phyloP scores from a whole-genome alignment of 2,888 invertebrate genomes.

The Tenthredo scrophulariae region DNA sequence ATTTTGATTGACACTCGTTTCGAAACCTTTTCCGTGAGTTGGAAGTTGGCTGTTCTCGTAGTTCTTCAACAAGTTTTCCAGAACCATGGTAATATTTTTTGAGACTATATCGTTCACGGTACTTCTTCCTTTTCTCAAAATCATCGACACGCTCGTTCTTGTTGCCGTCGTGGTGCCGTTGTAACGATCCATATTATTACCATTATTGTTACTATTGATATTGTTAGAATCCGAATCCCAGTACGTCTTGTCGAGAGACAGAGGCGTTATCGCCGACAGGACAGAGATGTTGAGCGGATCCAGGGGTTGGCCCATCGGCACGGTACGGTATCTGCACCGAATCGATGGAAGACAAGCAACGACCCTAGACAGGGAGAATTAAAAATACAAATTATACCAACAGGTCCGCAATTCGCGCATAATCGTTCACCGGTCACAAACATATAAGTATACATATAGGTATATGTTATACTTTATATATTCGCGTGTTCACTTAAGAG shows the following conservation, averaged over 20 bases:
- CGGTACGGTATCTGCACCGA: slow-evolving; percentile 37
- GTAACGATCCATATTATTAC: slow-evolving; percentile 51
- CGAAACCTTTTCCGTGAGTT: slow-evolving; percentile 92
- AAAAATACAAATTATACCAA: background rate
- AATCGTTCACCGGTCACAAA: background rate
- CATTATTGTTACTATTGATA: background rate
- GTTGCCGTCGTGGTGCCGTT: slow-evolving; percentile 27
- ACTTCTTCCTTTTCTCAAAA: slow-evolving; percentile 77
- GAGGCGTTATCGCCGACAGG: slow-evolving; percentile 27
- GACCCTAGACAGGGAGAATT: background rate
- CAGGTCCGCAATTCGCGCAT: background rate
- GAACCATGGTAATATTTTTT: slow-evolving; percentile 90
- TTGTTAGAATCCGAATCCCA: slow-evolving; percentile 56
- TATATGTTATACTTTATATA: background rate
- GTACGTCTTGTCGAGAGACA: slow-evolving; percentile 57
- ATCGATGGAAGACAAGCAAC: slow-evolving; percentile 30
- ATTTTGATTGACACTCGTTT: slow-evolving; percentile 17
- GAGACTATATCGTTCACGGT: slow-evolving; percentile 87
- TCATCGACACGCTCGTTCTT: slow-evolving; percentile 58
- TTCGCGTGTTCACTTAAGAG: background rate
- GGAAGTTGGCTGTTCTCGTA: slow-evolving; percentile 95
- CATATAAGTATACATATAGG: too few species aligned
- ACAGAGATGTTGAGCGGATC: slow-evolving; percentile 37
- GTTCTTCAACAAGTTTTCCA: slow-evolving; percentile 93
- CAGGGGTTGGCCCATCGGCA: slow-evolving; percentile 29